A percentile compares a stretch with the other conserved stretches of the same genome.
Conservation (phyloP, 2,797 vertebrate species). For the Scolopax rusticola region DNA sequence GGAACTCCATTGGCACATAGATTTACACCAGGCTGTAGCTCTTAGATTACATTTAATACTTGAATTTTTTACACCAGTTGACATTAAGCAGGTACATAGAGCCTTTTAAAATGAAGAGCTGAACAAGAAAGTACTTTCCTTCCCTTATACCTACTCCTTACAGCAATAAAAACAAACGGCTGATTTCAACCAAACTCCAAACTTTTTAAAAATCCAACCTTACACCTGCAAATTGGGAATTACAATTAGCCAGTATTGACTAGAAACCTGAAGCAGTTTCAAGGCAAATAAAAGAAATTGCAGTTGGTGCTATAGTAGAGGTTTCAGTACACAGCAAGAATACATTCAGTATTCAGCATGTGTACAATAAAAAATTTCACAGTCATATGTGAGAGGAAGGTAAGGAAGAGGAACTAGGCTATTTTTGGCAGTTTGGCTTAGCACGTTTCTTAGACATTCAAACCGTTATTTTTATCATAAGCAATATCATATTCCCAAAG, state of each 20-base stretch:
- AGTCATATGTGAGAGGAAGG: background rate
- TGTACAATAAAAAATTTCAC: background rate
- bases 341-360: background rate
- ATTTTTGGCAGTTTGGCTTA: background rate
- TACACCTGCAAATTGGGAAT: background rate
- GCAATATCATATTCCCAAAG: background rate
- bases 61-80: background rate
- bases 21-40: background rate
- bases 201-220: background rate
- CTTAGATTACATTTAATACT: background rate
- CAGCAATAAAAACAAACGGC: background rate
- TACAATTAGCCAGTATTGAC: background rate
- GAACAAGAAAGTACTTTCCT: background rate
- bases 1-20: accelerated
- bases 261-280: background rate
- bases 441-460: background rate
- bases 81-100: background rate
- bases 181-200: background rate
- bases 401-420: background rate
- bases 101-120: background rate
- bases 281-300: background rate
- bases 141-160: background rate
- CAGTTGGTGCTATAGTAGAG: background rate
- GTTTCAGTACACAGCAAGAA: background rate
- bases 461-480: background rate